These are phyloP conservation scores for Acromyrmex echinatior DNA, from an alignment of 1,140 invertebrate genomes.

Conservation along the genomic window DNA sequence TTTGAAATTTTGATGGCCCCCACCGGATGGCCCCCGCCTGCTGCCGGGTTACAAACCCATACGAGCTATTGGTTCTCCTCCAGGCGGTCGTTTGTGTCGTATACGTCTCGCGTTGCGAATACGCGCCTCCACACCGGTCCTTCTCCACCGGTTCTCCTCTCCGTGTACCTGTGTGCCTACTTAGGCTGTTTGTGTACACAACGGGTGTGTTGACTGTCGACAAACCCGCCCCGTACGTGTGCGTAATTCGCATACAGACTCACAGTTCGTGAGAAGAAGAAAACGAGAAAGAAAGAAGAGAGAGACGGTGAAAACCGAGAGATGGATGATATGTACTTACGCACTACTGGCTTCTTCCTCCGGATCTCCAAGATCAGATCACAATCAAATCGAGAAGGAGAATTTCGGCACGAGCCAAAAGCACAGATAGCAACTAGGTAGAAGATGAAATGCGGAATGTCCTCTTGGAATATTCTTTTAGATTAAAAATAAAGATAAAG, in stretches of 20 bases:
- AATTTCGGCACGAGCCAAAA: constrained; percentile 65
- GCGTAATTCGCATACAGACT: background rate
- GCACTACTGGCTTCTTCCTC: constrained; percentile 23
- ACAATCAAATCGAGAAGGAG: constrained; percentile 13
- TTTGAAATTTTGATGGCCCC: constrained; percentile 90
- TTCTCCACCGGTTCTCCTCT: constrained; percentile 61
- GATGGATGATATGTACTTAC: constrained; percentile 62
- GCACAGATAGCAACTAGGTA: background rate
- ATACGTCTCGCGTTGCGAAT: constrained; percentile 62
- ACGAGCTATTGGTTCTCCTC: constrained; percentile 81
- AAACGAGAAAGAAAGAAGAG: constrained; percentile 8
- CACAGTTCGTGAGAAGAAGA: constrained; percentile 10
- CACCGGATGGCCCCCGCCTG: constrained; percentile 87
- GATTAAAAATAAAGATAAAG: background rate
- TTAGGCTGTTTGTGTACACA: constrained; percentile 34
- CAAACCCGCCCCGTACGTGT: constrained; percentile 60
- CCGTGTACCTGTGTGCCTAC: constrained; percentile 43
- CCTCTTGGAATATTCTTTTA: constrained; percentile 65
- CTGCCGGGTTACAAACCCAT: constrained; percentile 67
- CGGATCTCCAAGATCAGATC: constrained; percentile 17
- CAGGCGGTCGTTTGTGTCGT: constrained; percentile 67
- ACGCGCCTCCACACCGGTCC: constrained; percentile 57
- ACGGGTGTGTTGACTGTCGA: constrained; percentile 56
- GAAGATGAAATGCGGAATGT: constrained; percentile 54
- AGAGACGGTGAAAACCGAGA: constrained; percentile 42